Conservation (phyloP, 2,797 vertebrate species). For the Graptemys geographica region DNA sequence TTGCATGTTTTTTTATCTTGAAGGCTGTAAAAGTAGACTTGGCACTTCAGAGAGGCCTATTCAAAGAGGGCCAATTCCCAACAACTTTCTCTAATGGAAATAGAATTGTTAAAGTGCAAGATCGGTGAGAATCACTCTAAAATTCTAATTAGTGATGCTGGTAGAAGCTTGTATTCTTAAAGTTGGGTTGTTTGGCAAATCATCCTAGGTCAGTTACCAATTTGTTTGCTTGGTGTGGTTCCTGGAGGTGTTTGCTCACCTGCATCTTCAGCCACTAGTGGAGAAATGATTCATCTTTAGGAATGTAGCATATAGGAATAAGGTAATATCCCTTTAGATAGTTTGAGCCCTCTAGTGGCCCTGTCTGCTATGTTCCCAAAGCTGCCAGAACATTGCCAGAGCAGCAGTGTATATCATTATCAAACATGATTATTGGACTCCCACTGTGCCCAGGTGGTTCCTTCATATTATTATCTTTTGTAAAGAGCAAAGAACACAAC, state of each 20-base stretch:
- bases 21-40: not conserved
- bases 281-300: not conserved
- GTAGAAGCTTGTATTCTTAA: not conserved
- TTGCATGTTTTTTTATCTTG: not conserved
- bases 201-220: not conserved
- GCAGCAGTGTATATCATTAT: not conserved
- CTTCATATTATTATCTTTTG: not conserved
- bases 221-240: not conserved
- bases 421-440: not conserved
- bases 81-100: not conserved
- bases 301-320: fast-evolving
- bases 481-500: not conserved
- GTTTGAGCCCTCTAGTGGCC: not conserved
- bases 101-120: not conserved
- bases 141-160: not conserved
- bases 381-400: not conserved
- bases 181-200: not conserved
- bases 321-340: not conserved
- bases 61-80: not conserved
- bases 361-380: not conserved
- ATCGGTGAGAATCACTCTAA: not conserved
- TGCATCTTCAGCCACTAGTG: not conserved
- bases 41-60: not conserved
- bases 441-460: not conserved
- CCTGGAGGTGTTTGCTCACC: not conserved